Base-by-base conservation (phyloP, 2,888 invertebrate genomes). In the Urechis unicinctus region DNA sequence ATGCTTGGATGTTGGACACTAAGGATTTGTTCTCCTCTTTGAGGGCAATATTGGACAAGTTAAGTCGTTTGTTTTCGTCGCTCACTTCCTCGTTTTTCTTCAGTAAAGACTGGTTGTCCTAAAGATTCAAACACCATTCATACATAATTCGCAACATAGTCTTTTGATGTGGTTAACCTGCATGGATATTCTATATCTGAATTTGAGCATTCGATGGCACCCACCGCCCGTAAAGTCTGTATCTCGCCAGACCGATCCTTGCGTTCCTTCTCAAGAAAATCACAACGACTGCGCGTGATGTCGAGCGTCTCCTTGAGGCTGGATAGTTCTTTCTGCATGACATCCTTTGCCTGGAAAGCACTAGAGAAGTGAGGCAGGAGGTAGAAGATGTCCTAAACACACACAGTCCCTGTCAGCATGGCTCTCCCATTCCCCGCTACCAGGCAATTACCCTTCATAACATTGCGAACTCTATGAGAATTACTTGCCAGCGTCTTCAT, bases 11-110 rank as follows among this genome's bases (percentile, higher is more conserved):
- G 36, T 36, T 36, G 9, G 9, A 13, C 9, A 36, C 36, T 17
- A 36, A 36, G 36, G 36, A 36, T 36, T 36, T 36, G 36, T 36
- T 36, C 17, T 48, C 48, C 28, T 48, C 48, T 22, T 48, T 48
- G 25, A 28, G 9, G 26, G 9, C 48, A 5, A 28, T 9, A 28
- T 28, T 26, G 25, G 48, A 13, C 48, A 6, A 9, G 9, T 9
- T 48, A 22, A 48, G 28, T 9, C 26, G 9, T 9, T 24, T 6
- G 9, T n/a, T 22, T 28, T 48, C 25, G 28, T 9, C 22, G 9
- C 4, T 9, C 21, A 48, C 9, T 13, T 22, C 22, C 26, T 9
- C 9, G 28, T 22, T 25, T 9, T 48, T 22, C 22, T 26, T 22
- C 9, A 21, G 9, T 28, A 48, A 28, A 6, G 9, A 5, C 48